Evolutionary conservation across 2,797 vertebrate species (phyloP), one percentile per base, ranked within the genome.

Genomic region (Tauraco hartlaubi): DNA sequence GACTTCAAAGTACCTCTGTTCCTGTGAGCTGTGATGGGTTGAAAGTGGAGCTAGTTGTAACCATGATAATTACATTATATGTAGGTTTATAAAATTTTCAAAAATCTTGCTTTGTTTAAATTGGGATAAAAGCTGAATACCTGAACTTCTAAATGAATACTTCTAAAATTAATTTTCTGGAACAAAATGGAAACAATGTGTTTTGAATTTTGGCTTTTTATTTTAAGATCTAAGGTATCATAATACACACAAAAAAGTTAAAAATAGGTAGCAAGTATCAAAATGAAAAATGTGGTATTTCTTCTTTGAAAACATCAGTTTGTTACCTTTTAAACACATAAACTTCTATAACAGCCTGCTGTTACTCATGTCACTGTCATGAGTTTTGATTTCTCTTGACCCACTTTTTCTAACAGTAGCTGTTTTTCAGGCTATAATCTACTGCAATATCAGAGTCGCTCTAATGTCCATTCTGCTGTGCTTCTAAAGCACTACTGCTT

Each of bases 111-210:
- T 88, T 80, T 90, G 41, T 66, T 84, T 61, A 64, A 90, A 77
- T 86, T 74, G 37, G 37, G 43, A 66, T 94, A 73, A 84, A 81
- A 84, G 85, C 17, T 5, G 43, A 80, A 49, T 23, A 80, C 33
- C 33, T 52, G 44, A 68, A 61, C 29, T 77, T 80, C 21, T 67
- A 69, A 93, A 66, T 48, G n/a, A 68, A 48, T 25, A 46, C 72
- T 88, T 61, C 80, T 61, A 33, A 92, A 84, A 46, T 64, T 46
- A 72, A 75, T 93, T 84, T 94, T 78, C 77, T 93, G 80, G 49
- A 92, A 84, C 66, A 86, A 56, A 87, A 88, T 74, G 14, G 52
- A 61, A 86, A 75, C 5, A 1, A 25, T 5, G 10, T 39, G 54
- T 86, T 86, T 90, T 72, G 73, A 68, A 72, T 92, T 75, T 76